Percentiles rank a stretch among this genome's conserved stretches.
Conservation (phyloP, 2,113 vertebrate species). For the Pagrus major region DNA sequence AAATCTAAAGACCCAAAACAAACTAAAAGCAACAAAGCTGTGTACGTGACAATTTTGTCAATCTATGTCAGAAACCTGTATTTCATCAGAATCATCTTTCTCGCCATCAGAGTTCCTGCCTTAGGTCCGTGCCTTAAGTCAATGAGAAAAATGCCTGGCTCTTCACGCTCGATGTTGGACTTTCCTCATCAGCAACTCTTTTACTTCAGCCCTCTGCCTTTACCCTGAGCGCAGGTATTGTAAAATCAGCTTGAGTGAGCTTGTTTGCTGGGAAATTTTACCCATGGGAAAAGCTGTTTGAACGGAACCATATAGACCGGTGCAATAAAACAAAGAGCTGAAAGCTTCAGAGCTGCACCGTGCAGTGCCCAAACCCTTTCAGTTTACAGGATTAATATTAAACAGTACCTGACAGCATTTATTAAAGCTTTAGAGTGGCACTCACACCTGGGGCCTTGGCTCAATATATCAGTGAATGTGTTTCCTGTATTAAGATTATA, state of each 20-base stretch:
- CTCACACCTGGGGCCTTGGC: conserved; percentile 9
- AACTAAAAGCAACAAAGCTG: background rate
- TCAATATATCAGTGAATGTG: background rate
- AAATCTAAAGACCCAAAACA: background rate
- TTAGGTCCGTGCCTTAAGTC: background rate
- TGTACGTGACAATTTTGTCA: background rate
- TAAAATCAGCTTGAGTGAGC: conserved; percentile 17
- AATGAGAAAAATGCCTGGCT: conserved; percentile 1
- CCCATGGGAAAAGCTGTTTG: background rate
- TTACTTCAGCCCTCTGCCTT: conserved; percentile 3
- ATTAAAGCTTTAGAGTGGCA: background rate
- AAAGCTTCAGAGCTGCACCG: conserved; percentile 1
- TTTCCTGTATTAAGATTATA: background rate
- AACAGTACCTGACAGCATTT: background rate
- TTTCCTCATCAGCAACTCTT: background rate
- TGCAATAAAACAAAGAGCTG: conserved; percentile 21
- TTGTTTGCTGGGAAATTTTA: conserved; percentile 32
- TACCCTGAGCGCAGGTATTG: background rate
- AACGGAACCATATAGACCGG: conserved; percentile 7
- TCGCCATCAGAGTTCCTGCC: background rate
- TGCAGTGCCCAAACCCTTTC: background rate
- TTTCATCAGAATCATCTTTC: background rate
- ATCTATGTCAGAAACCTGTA: background rate
- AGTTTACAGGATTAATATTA: conserved; percentile 4
- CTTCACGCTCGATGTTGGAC: conserved; percentile 8